Percentiles rank a stretch among this genome's conserved stretches.
Conservation (phyloP, 2,888 invertebrate genomes). For the Griposia aprilina region DNA sequence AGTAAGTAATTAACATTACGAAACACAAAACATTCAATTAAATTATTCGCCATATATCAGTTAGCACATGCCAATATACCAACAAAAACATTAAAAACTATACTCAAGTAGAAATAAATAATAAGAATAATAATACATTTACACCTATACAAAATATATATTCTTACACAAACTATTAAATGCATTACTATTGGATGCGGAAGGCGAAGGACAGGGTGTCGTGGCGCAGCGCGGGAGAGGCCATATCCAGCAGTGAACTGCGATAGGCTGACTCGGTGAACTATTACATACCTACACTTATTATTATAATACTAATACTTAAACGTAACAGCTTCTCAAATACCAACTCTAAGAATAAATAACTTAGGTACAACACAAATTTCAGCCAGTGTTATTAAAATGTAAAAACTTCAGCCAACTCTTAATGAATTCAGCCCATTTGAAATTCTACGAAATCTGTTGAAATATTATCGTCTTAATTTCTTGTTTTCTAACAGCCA, state of each 20-base stretch:
- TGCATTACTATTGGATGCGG: not conserved
- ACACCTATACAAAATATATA: not conserved
- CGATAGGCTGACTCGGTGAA: not conserved
- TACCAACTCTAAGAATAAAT: conserved; percentile 23
- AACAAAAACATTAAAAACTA: too few species aligned
- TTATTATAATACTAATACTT: not conserved
- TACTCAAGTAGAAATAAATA: too few species aligned
- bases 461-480: conserved; percentile 32
- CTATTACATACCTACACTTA: not conserved
- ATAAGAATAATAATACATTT: not conserved
- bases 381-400: conserved; percentile 47
- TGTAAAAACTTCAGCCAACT: conserved; percentile 55
- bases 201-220: not conserved
- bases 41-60: too few species aligned
- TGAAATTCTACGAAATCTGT: conserved; percentile 49
- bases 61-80: too few species aligned
- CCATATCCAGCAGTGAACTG: not conserved
- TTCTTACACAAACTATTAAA: not conserved
- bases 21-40: too few species aligned
- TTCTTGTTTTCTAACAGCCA: conserved; percentile 33
- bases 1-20: too few species aligned
- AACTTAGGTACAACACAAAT: conserved; percentile 17
- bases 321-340: conserved; percentile 6
- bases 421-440: conserved; percentile 49
- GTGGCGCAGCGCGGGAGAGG: not conserved